phyloP scores from a whole-genome alignment of 1,140 invertebrate species.

The Calephelis virginiensis region DNA sequence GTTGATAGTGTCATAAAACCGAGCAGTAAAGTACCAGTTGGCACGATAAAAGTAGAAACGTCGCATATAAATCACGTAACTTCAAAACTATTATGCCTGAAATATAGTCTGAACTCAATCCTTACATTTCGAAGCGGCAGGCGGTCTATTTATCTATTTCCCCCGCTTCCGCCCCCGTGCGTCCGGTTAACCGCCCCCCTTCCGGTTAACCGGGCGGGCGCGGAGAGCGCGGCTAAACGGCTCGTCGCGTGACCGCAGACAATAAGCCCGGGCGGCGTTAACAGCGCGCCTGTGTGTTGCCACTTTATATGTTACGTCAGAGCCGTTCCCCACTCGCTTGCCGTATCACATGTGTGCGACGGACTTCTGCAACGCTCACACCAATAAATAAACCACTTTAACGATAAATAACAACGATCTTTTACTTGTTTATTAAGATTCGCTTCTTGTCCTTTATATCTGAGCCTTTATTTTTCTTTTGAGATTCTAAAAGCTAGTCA shows the following conservation, averaged over 20 bases:
- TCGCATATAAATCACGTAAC: slow-evolving; percentile 73
- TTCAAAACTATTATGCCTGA: slow-evolving; percentile 75
- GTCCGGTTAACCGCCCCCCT: slow-evolving; percentile 77
- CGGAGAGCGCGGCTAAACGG: slow-evolving; percentile 74
- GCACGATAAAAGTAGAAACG: slow-evolving; percentile 55
- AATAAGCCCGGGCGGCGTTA: slow-evolving; percentile 76
- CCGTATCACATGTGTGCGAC: slow-evolving; percentile 40
- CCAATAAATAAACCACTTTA: slow-evolving; percentile 61
- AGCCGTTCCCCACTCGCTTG: slow-evolving; percentile 35
- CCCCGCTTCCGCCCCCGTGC: slow-evolving; percentile 72
- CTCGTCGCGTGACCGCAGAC: slow-evolving; percentile 78
- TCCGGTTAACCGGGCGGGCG: slow-evolving; percentile 75
- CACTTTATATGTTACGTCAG: slow-evolving; percentile 79
- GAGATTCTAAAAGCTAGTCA: no score
- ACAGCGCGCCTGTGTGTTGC: slow-evolving; percentile 76
- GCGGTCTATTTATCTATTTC: slow-evolving; percentile 78
- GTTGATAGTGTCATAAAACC: slow-evolving; percentile 45
- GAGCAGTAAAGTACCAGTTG: slow-evolving; percentile 22
- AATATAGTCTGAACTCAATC: slow-evolving; percentile 77
- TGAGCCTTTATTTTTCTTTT: no score
- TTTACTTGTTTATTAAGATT: slow-evolving; percentile 7
- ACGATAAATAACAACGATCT: slow-evolving; percentile 31
- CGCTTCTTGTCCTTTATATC: background rate
- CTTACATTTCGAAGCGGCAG: slow-evolving; percentile 75
- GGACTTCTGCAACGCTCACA: slow-evolving; percentile 31